phyloP scores from a whole-genome alignment of 2,113 vertebrate genomes.

The Colaptes auratus region DNA sequence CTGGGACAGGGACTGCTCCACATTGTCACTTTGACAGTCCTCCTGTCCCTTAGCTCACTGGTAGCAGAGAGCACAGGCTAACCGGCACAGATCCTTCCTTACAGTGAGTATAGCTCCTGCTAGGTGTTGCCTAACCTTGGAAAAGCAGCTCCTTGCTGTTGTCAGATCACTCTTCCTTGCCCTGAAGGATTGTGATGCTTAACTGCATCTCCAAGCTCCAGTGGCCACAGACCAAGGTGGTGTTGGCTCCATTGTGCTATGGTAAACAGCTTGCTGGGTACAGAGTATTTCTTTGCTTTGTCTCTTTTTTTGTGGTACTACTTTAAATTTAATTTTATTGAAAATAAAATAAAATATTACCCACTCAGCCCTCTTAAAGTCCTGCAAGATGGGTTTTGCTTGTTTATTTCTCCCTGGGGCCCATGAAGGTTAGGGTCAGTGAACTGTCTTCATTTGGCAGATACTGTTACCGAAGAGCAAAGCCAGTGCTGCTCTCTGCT shows the following conservation, averaged over 20 bases:
- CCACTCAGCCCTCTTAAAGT: not conserved
- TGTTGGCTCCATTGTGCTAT: not conserved
- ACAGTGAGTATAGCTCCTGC: not conserved
- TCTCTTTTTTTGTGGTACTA: not conserved
- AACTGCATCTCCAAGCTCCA: not conserved
- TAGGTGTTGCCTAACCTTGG: not conserved
- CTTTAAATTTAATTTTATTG: not conserved
- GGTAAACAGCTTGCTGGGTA: not conserved
- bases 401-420: not conserved
- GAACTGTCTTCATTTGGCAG: not conserved
- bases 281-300: not conserved
- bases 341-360: conserved; percentile 38
- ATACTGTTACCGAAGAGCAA: not conserved
- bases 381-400: not conserved
- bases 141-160: not conserved
- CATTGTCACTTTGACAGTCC: not conserved
- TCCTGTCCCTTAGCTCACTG: not conserved
- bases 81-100: not conserved
- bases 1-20: not conserved
- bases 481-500: not conserved
- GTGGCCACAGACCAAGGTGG: not conserved
- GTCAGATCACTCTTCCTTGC: not conserved
- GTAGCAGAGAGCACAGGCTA: not conserved
- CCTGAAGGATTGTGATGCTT: not conserved
- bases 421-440: not conserved